Evolutionary conservation across 30 jellyfish, hydroid and myxozoan genomes (phyloP).

Genomic region (Pseudorhiza aurosa): DNA sequence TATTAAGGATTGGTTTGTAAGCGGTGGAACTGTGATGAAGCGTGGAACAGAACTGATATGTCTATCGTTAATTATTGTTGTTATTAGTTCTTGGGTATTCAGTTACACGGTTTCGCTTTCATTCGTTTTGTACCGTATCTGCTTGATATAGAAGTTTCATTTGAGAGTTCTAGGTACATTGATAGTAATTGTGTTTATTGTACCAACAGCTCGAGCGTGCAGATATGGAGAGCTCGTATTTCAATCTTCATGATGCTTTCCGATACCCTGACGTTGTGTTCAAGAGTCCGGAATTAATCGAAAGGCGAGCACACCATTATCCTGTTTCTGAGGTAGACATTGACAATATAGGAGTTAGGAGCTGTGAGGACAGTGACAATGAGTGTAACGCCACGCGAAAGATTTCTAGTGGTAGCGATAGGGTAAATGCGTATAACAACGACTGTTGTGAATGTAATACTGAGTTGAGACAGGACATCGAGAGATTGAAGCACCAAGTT

Average conservation of each 20-base stretch:
- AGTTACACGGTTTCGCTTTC: no score
- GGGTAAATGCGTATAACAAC: background rate
- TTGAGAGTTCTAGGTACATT: no score
- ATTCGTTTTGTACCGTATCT: no score
- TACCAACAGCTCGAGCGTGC: constrained; percentile 67
- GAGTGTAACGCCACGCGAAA: background rate
- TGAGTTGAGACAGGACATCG: constrained; percentile 65
- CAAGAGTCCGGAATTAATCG: constrained; percentile 61
- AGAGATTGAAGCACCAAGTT: constrained; percentile 27
- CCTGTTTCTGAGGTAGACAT: constrained; percentile 28
- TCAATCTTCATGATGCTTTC: constrained; percentile 15
- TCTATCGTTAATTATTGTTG: no score
- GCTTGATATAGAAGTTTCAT: no score
- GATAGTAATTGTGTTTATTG: no score
- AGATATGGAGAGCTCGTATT: constrained; percentile 69
- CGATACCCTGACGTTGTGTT: constrained; percentile 52
- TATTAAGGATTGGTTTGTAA: no score
- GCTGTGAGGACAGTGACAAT: background rate
- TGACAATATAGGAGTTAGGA: background rate
- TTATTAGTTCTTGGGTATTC: no score
- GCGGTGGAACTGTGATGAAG: no score
- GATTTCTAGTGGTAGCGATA: background rate
- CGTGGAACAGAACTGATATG: no score
- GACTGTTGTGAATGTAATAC: constrained; percentile 71
- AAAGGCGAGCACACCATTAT: background rate